A percentile compares a stretch with the other conserved stretches of the same genome.
Evolutionary conservation across 1,140 invertebrate species (phyloP).

Genomic region (Cydia fagiglandana): DNA sequence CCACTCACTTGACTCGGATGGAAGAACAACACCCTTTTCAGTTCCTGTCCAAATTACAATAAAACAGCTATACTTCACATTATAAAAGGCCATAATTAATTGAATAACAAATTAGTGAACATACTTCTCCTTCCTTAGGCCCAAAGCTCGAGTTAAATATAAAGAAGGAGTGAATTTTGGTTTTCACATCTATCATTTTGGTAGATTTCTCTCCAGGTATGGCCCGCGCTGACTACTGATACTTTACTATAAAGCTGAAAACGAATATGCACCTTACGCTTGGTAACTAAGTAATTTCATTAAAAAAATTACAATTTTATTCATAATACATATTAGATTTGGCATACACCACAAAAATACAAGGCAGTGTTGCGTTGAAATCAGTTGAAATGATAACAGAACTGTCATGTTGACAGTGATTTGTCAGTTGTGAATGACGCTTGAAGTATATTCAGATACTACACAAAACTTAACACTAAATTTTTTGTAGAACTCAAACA

Average conservation of each 20-base stretch:
- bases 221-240: background rate
- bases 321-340: background rate
- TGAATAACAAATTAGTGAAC: constrained; percentile 34
- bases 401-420: background rate
- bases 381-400: background rate
- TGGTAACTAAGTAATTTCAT: background rate
- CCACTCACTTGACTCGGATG: constrained; percentile 88
- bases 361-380: background rate
- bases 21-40: constrained; percentile 93
- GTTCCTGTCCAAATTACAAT: constrained; percentile 84
- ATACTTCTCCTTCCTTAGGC: constrained; percentile 74
- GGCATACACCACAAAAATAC: background rate
- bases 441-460: background rate
- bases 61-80: background rate
- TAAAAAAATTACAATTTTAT: background rate
- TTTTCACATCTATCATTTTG: constrained; percentile 72
- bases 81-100: background rate
- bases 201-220: background rate
- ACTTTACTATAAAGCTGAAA: background rate
- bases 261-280: background rate
- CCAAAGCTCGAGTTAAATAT: constrained; percentile 77
- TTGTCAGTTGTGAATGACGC: background rate
- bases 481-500: background rate
- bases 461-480: too few species aligned
- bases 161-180: constrained; percentile 73